Evolutionary conservation across 1,140 invertebrate genomes (phyloP).

Genomic region (Drosophila carrolli): DNA sequence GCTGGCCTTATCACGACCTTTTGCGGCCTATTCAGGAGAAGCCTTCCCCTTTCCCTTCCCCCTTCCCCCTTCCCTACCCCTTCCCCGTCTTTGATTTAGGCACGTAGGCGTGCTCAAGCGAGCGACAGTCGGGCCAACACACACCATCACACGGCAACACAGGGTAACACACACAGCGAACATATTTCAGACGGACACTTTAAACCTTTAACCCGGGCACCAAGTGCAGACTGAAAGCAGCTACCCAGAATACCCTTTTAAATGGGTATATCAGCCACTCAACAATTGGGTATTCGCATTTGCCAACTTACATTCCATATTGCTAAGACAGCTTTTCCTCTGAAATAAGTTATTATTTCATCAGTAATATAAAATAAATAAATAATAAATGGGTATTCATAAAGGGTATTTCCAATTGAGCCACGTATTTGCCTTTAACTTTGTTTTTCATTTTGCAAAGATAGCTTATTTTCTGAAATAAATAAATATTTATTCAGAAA

Average conservation of each 20-base stretch:
- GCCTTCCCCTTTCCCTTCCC: not conserved
- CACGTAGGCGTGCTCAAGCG: slow-evolving; percentile 61
- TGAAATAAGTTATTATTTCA: too few species aligned
- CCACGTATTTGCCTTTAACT: not conserved
- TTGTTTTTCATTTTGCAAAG: not conserved
- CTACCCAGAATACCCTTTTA: not conserved
- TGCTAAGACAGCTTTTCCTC: too few species aligned
- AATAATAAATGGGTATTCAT: too few species aligned
- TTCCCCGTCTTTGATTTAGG: slow-evolving; percentile 36
- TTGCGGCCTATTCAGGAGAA: slow-evolving; percentile 43
- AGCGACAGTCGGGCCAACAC: slow-evolving; percentile 31
- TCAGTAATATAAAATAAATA: too few species aligned
- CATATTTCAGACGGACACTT: slow-evolving; percentile 50
- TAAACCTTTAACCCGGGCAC: slow-evolving; percentile 53
- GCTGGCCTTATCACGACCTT: slow-evolving; percentile 59
- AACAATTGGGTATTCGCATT: not conserved
- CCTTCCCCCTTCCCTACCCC: not conserved
- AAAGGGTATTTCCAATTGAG: too few species aligned
- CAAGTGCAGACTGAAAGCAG: slow-evolving; percentile 19
- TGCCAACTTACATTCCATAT: too few species aligned
- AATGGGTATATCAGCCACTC: not conserved
- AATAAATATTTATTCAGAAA: too few species aligned
- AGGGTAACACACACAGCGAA: slow-evolving; percentile 1
- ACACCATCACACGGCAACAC: slow-evolving; percentile 4
- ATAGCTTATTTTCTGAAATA: too few species aligned